Percentiles rank a stretch among this genome's conserved stretches.
Conservation (phyloP, 2,113 vertebrate species). For the Hydrolagus affinis region DNA sequence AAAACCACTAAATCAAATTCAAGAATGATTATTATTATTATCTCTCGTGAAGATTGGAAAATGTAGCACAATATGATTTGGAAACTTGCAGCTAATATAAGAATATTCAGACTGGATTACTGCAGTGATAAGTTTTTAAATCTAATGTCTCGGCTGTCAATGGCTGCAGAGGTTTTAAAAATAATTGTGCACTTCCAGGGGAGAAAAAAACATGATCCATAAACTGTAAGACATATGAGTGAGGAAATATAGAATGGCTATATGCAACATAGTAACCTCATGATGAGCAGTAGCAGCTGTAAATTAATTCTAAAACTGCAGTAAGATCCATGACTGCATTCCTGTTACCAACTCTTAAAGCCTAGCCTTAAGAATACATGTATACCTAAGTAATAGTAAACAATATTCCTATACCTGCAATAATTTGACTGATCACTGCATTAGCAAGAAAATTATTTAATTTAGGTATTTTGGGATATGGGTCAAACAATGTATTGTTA, state of each 20-base stretch:
- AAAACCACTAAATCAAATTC: too few relatives aligned
- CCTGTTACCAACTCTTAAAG: background rate
- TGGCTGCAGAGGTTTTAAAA: background rate
- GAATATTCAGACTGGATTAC: background rate
- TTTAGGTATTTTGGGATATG: background rate
- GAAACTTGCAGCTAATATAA: background rate
- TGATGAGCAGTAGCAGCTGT: background rate
- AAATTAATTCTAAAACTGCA: background rate
- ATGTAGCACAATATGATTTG: background rate
- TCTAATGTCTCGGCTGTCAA: background rate
- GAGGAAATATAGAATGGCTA: background rate
- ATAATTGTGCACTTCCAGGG: background rate
- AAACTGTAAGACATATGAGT: background rate
- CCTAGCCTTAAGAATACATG: background rate
- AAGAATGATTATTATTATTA: too few relatives aligned
- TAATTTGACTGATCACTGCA: background rate
- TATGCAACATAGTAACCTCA: background rate
- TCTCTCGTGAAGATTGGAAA: too few relatives aligned
- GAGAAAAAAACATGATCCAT: background rate
- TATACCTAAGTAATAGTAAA: background rate
- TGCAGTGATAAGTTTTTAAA: background rate
- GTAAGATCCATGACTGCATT: background rate
- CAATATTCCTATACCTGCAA: background rate
- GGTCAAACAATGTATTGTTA: background rate
- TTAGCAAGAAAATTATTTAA: background rate